Evolutionary conservation across 2,797 vertebrate species (phyloP), one percentile per base, ranked within the genome.

Genomic region (Clangula hyemalis): DNA sequence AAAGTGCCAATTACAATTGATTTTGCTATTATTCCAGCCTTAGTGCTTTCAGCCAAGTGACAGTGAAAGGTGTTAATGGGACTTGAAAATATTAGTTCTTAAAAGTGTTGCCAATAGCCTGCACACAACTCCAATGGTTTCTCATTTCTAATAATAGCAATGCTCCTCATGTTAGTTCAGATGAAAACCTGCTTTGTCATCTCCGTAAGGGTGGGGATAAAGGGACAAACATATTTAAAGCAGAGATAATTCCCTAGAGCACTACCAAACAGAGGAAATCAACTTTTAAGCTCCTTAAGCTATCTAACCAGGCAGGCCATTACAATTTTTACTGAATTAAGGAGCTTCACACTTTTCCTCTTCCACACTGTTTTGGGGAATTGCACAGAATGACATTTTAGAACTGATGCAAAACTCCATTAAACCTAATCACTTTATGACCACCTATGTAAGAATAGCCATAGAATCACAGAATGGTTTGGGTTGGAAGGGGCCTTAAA

Each of bases 101-200:
- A 34, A 51, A 56, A 89, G 74, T 7, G 11, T 45, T 76, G 39
- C 70, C 53, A 93, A 34, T 47, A 79, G 65, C 24, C 74, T 34
- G 69, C 27, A 49, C n/a, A 49, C 4, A 71, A 8, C 16, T 49
- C 27, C 17, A 71, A 27, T 9, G 7, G 41, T 43, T 88, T 93
- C 51, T 90, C 36, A 22, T 64, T 85, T 64, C 88, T 90, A 92
- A 76, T 66, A 90, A 79, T 4, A 94, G 83, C 24, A 61, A 30
- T 38, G 41, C 60, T 85, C n/a, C 25, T 64, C 79, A 79, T 18
- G 38, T 28, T 68, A 74, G n/a, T 54, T 82, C 43, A 83, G 86
- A 84, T 30, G n/a, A 60, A 92, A 95, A 95, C 24, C 66, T 92
- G 95, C 96, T 94, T 95, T 89, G 94, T 97, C 95, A 97, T 95